Evolutionary conservation across 2,113 vertebrate species (phyloP).

Genomic region (Tachysurus fulvidraco): DNA sequence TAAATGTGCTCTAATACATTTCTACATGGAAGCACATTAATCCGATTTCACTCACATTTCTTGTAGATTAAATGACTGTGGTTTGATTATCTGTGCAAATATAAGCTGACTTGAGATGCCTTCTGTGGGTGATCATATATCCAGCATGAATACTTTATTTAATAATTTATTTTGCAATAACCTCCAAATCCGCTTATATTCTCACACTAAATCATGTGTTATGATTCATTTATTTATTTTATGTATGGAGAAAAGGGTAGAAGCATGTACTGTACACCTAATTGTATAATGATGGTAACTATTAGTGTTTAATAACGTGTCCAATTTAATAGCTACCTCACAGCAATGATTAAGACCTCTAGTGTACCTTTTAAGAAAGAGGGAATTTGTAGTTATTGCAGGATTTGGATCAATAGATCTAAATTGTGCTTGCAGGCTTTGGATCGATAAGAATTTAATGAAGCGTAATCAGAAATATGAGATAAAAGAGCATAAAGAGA

Average conservation of each 20-base stretch:
- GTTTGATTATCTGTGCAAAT: slow-evolving; percentile 54
- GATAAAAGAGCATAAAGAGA: background rate
- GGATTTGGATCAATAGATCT: slow-evolving; percentile 5
- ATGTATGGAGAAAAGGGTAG: slow-evolving; percentile 13
- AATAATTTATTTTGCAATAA: background rate
- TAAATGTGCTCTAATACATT: slow-evolving; percentile 54
- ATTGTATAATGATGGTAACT: slow-evolving; percentile 52
- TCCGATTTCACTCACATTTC: slow-evolving; percentile 63
- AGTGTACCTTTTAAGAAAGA: background rate
- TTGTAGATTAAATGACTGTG: slow-evolving; percentile 56
- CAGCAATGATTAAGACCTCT: background rate
- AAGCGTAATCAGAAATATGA: background rate
- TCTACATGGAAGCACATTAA: slow-evolving; percentile 57
- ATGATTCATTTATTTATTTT: background rate
- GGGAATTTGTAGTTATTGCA: background rate
- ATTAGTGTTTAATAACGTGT: slow-evolving; percentile 29
- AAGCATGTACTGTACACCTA: slow-evolving; percentile 52
- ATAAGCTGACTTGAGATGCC: background rate
- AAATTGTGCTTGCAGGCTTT: background rate
- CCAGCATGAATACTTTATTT: background rate
- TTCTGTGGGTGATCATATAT: background rate
- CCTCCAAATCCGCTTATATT: background rate
- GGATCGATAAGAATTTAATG: slow-evolving; percentile 14
- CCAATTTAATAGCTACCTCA: background rate
- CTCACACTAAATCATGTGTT: background rate